A percentile compares a stretch with the other conserved stretches of the same genome.
phyloP scores from a whole-genome alignment of 2,888 invertebrate species.

The Hirtodrosophila alboralis region DNA sequence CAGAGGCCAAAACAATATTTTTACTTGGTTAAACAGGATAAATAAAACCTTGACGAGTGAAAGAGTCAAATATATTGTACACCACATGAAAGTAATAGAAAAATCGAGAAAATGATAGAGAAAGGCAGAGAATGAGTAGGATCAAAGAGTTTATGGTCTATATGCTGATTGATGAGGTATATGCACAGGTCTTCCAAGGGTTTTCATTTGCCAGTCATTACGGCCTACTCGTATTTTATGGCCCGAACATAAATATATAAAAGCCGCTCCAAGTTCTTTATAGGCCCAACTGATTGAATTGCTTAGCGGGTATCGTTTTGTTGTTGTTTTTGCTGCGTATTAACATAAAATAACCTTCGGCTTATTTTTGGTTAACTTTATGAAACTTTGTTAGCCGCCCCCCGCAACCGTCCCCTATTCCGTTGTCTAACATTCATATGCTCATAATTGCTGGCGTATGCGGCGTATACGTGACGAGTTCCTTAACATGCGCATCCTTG shows the following conservation, averaged over 20 bases:
- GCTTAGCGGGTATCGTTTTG: conserved; percentile 30
- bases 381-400: conserved; percentile 26
- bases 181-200: conserved; percentile 14
- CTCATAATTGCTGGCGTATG: conserved; percentile 71
- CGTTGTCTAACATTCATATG: not conserved
- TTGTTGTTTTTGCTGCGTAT: conserved; percentile 21
- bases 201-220: conserved; percentile 43
- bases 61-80: conserved; percentile 4
- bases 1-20: conserved; percentile 11
- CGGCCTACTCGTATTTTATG: conserved; percentile 30
- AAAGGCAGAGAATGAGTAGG: conserved; percentile 1
- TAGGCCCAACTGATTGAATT: conserved; percentile 45
- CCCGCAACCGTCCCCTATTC: not conserved
- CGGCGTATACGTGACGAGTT: conserved; percentile 71
- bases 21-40: conserved; percentile 41
- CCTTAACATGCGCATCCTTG: conserved; percentile 62
- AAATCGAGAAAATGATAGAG: not conserved
- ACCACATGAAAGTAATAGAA: not conserved
- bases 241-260: conserved; percentile 36
- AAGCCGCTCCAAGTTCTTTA: conserved; percentile 12
- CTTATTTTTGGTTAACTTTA: conserved; percentile 56
- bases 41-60: conserved; percentile 48
- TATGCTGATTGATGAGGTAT: conserved; percentile 33
- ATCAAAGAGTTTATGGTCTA: conserved; percentile 31
- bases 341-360: conserved; percentile 61